These are phyloP conservation scores for Bombus waltoni DNA, from an alignment of 1,140 invertebrate species.

Conservation along the genomic window DNA sequence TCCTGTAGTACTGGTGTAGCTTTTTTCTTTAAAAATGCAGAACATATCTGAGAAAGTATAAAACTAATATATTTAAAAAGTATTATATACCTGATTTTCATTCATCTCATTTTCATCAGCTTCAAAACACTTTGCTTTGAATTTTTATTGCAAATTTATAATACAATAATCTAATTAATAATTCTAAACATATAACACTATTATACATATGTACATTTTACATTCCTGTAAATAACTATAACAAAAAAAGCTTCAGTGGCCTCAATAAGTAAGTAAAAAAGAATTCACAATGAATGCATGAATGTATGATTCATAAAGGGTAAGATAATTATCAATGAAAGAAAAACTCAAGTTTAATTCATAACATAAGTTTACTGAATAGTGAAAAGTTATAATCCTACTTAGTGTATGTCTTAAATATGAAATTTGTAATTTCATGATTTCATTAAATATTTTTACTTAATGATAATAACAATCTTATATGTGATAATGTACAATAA, in stretches of 20 bases:
- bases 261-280: constrained; percentile 25
- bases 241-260: constrained; percentile 3
- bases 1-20: not conserved
- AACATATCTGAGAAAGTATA: not conserved
- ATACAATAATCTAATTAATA: not conserved
- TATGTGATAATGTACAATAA: not conserved
- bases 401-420: not conserved
- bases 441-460: not conserved
- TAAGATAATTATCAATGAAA: not conserved
- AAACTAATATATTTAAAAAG: not conserved
- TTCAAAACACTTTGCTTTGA: not conserved
- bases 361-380: not conserved
- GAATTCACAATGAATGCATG: not conserved
- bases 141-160: not conserved
- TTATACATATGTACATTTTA: not conserved
- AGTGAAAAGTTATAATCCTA: not conserved
- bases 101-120: not conserved
- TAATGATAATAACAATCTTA: not conserved
- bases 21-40: not conserved
- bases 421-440: not conserved
- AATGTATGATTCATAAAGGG: not conserved
- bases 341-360: not conserved
- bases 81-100: not conserved
- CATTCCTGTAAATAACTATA: not conserved
- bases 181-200: not conserved